A percentile compares a stretch with the other conserved stretches of the same genome.
Conservation (phyloP, 92 coral and sea anemone species). For the Palythoa caribaeorum region DNA sequence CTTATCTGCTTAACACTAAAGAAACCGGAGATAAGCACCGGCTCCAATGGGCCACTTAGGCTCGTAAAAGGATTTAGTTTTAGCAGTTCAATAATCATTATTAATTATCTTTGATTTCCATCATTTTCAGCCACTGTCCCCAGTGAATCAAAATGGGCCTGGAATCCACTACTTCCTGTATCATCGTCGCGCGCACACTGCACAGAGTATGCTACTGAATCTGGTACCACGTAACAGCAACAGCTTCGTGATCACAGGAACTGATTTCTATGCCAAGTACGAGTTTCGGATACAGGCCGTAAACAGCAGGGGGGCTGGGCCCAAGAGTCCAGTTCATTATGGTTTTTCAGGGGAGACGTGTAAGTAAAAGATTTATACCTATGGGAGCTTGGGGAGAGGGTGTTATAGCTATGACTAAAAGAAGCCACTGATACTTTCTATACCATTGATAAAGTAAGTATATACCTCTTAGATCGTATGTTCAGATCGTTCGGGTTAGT, state of each 20-base stretch:
- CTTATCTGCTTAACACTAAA: too few relatives aligned
- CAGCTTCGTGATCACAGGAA: conserved; percentile 61
- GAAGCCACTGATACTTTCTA: background rate
- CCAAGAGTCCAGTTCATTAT: conserved; percentile 76
- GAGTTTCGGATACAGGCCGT: conserved; percentile 93
- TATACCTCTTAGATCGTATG: too few relatives aligned
- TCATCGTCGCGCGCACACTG: conserved; percentile 71
- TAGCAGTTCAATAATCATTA: too few relatives aligned
- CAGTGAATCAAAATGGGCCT: conserved; percentile 87
- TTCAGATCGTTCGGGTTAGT: too few relatives aligned
- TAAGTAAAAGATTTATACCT: too few relatives aligned
- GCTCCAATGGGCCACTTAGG: too few relatives aligned
- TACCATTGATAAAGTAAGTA: background rate
- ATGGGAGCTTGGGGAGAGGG: background rate
- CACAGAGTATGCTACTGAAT: conserved; percentile 64
- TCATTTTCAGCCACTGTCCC: conserved; percentile 67
- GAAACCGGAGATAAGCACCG: too few relatives aligned
- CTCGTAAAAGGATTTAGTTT: too few relatives aligned
- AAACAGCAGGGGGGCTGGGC: conserved; percentile 89
- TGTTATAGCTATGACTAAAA: too few relatives aligned
- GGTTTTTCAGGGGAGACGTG: conserved; percentile 96
- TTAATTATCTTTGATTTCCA: background rate
- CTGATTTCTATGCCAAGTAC: conserved; percentile 78
- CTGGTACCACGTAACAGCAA: conserved; percentile 72
- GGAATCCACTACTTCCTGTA: conserved; percentile 87